A percentile compares a stretch with the other conserved stretches of the same genome.
Evolutionary conservation across 2,888 invertebrate species (phyloP).

Genomic region (Cryptus armator): DNA sequence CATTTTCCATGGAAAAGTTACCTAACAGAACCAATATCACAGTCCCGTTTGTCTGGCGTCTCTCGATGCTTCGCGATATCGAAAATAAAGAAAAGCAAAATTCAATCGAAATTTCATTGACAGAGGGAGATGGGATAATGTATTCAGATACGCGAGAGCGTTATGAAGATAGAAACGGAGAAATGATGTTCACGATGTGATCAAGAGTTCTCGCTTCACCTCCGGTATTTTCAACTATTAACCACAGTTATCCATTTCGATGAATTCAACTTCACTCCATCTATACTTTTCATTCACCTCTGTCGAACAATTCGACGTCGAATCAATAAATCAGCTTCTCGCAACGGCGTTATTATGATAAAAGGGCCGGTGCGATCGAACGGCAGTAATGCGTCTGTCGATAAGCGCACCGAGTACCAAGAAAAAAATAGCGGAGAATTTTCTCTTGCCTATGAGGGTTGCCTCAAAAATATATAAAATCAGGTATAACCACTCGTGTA

Average conservation of each 20-base stretch:
- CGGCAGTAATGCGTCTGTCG: conserved; percentile 71
- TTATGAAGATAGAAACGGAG: not conserved
- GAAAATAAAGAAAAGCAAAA: conserved; percentile 24
- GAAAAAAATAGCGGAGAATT: not conserved
- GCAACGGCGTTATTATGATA: conserved; percentile 70
- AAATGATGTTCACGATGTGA: not conserved
- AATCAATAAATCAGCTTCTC: conserved; percentile 34
- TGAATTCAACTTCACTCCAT: not conserved
- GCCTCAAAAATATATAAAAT: not conserved
- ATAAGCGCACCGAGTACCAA: conserved; percentile 71
- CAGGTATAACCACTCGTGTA: not conserved
- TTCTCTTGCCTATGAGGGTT: not conserved
- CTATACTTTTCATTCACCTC: not conserved
- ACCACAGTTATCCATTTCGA: conserved; percentile 10
- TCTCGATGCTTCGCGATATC: conserved; percentile 1
- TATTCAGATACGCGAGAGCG: conserved; percentile 23
- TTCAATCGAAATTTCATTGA: conserved; percentile 19
- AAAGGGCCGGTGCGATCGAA: conserved; percentile 71
- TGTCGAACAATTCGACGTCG: conserved; percentile 14
- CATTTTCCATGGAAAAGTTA: conserved; percentile 51
- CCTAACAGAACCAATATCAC: conserved; percentile 56
- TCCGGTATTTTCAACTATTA: conserved; percentile 19
- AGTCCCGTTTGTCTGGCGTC: conserved; percentile 20
- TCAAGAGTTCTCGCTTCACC: not conserved
- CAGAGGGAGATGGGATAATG: conserved; percentile 5